These are phyloP conservation scores for Agrilus biguttatus DNA, from an alignment of 2,888 invertebrate genomes.

Conservation along the genomic window DNA sequence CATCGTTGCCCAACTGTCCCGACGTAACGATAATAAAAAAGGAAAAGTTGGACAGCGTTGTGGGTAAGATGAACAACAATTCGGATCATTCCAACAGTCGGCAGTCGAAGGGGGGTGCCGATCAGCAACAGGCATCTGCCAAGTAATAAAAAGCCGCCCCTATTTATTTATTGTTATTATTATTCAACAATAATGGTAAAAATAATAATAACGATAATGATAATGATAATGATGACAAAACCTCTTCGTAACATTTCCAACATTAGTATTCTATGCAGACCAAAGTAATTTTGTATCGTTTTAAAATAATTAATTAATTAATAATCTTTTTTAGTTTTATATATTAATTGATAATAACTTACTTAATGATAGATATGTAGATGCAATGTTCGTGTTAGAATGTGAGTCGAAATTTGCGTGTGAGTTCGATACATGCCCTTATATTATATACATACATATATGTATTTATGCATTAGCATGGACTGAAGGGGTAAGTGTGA, in stretches of 20 bases:
- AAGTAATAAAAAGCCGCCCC: background rate
- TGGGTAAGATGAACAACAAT: slow-evolving; percentile 32
- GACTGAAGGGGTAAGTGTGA: too few species aligned
- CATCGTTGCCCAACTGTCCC: slow-evolving; percentile 38
- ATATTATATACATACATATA: too few species aligned
- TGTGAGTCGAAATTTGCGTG: too few species aligned
- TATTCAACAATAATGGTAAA: background rate
- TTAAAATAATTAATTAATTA: slow-evolving; percentile 10
- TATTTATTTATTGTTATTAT: background rate
- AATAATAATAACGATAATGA: slow-evolving; percentile 18
- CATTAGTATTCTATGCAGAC: slow-evolving; percentile 34
- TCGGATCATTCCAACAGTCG: slow-evolving; percentile 29
- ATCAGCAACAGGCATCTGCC: too few species aligned
- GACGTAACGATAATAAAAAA: slow-evolving; percentile 47
- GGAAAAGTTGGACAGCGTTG: slow-evolving; percentile 32
- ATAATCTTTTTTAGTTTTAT: slow-evolving; percentile 13
- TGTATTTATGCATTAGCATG: too few species aligned
- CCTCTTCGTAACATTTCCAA: slow-evolving; percentile 23
- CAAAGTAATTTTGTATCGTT: slow-evolving; percentile 32
- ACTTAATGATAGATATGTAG: slow-evolving; percentile 10
- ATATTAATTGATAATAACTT: slow-evolving; percentile 9
- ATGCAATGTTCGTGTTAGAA: too few species aligned
- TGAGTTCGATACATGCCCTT: too few species aligned
- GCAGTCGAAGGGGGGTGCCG: slow-evolving; percentile 1
- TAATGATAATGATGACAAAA: slow-evolving; percentile 22